Conservation (phyloP, 2,113 vertebrate species). For the Rhinopomastus cyanomelas region DNA sequence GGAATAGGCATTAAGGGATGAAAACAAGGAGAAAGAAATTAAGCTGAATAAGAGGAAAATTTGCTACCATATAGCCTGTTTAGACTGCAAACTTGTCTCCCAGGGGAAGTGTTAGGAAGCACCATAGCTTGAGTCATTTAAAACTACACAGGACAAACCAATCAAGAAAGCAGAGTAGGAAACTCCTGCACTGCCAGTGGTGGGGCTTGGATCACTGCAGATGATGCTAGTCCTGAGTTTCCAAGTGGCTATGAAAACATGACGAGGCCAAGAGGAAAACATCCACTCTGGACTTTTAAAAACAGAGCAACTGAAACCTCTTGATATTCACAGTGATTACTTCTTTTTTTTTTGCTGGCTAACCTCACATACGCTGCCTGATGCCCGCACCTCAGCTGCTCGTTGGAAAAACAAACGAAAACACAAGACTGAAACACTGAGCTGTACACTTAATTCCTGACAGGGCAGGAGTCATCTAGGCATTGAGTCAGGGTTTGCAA, state of each 20-base stretch:
- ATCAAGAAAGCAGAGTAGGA: slow-evolving; percentile 39
- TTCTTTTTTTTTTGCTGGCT: not conserved
- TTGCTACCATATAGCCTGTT: slow-evolving; percentile 27
- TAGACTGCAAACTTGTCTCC: slow-evolving; percentile 15
- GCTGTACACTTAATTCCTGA: not conserved
- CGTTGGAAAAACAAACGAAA: slow-evolving; percentile 26
- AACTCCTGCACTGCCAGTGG: slow-evolving; percentile 34
- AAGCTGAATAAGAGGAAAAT: slow-evolving; percentile 51
- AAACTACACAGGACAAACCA: not conserved
- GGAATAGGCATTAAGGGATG: not conserved
- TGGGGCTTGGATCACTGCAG: not conserved
- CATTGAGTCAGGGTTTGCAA: not conserved
- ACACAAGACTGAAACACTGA: not conserved
- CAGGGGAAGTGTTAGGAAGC: slow-evolving; percentile 17
- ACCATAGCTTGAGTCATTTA: slow-evolving; percentile 1
- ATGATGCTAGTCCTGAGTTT: slow-evolving; percentile 17
- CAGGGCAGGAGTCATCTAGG: not conserved
- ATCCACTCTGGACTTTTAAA: slow-evolving; percentile 32
- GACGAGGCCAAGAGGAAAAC: slow-evolving; percentile 32
- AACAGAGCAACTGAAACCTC: slow-evolving; percentile 19
- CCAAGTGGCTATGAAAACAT: slow-evolving; percentile 54
- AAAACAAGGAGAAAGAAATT: slow-evolving; percentile 7
- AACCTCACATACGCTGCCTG: not conserved
- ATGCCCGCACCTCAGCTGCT: slow-evolving; percentile 13
- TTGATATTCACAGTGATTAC: not conserved